Base-by-base conservation (phyloP, 2,797 vertebrate genomes). In the Lacerta agilis region DNA sequence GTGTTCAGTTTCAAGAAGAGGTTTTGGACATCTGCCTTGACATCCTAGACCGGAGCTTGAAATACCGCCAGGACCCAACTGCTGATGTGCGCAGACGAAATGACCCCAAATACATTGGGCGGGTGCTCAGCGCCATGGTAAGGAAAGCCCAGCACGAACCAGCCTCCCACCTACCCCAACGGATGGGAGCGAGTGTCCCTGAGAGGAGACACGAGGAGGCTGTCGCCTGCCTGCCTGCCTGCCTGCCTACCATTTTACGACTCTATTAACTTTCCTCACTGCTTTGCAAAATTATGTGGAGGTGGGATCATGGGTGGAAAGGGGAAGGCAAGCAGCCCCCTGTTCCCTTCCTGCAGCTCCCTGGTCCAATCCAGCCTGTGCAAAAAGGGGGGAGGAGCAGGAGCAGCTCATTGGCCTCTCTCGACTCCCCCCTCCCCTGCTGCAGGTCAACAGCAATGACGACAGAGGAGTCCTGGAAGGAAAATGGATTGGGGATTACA, bases 361-460 rank as follows among this genome's bases (percentile, higher is more conserved):
- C 72, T 41, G 36, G 3, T 4, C 41, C 5, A 4, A 76, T 20
- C 36, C 69, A 15, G 49, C 49, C 49, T 25, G 25, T 8, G 73
- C 41, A 43, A 4, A 27, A 41, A 36, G 3, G 33, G 72, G 33
- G 17, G 64, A 67, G 66, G 15, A 36, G 17, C 3, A 5, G 11
- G 33, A 29, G 8, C 20, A 29, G 67, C 69, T 71, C 69, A n/a
- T 29, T 29, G 29, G 17, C 4, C n/a, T 1, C 6, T 71, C 41
- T 75, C 82, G 45, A 33, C 85, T 72, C 88, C 82, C 43, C 29
- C 92, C 73, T 10, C 66, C 66, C 67, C 49, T 1, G 49, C 25
- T 25, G 67, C 93, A 99, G 99, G 93, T 99, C 87, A 99, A 99
- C 4, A 85, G 97, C 86, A 98, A 98, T 0, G 98, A 97, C 49